A percentile compares a stretch with the other conserved stretches of the same genome.
These are phyloP conservation scores for Ammodytes marinus DNA, from an alignment of 2,113 vertebrate species.

Conservation along the genomic window DNA sequence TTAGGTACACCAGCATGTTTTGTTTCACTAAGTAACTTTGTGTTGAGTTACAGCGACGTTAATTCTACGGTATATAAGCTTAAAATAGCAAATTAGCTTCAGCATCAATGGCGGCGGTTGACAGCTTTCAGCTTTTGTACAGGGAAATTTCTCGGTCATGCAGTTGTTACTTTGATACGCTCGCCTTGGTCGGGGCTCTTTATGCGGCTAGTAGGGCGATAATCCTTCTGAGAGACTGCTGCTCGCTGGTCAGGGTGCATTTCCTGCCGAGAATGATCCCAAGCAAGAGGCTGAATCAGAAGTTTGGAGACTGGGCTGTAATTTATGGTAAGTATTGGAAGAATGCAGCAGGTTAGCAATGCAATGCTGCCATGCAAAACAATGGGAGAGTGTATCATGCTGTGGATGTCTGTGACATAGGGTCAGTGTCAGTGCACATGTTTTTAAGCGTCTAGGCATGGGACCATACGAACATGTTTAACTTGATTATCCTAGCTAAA, in stretches of 20 bases:
- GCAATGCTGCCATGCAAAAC: background rate
- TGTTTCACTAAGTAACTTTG: background rate
- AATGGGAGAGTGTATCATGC: background rate
- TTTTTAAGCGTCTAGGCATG: too few species aligned
- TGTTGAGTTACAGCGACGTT: background rate
- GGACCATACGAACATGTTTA: too few species aligned
- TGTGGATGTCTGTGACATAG: background rate
- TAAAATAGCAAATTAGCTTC: slow-evolving; percentile 8
- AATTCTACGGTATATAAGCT: too few species aligned
- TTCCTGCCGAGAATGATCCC: slow-evolving; percentile 88
- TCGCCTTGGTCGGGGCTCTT: slow-evolving; percentile 92
- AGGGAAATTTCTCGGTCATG: slow-evolving; percentile 91
- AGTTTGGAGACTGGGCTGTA: slow-evolving; percentile 93
- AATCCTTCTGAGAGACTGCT: slow-evolving; percentile 85
- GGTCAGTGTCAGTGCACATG: background rate
- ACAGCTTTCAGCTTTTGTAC: slow-evolving; percentile 93
- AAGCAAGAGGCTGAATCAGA: slow-evolving; percentile 83
- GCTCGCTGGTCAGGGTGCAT: slow-evolving; percentile 87
- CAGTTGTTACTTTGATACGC: slow-evolving; percentile 88
- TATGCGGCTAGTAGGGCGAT: slow-evolving; percentile 87
- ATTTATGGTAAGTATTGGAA: slow-evolving; percentile 96
- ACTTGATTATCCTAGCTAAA: too few species aligned
- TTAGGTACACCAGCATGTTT: background rate
- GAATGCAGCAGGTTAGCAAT: slow-evolving; percentile 40
- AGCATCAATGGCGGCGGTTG: slow-evolving; percentile 92